Conservation (phyloP, 2,797 vertebrate genomes). For the Ispidina lecontei region DNA sequence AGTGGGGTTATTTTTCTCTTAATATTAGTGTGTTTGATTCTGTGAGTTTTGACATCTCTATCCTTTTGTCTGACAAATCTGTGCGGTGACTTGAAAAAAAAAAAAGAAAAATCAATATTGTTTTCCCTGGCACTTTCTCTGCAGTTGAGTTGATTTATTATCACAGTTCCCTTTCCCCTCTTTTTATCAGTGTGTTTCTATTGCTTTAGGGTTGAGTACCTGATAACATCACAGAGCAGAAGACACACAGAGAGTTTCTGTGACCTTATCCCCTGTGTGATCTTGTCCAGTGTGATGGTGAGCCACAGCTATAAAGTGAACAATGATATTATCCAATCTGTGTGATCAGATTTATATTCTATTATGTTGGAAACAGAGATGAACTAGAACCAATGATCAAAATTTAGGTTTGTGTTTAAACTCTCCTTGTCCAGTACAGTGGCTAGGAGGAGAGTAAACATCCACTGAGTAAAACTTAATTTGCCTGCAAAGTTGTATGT, state of each 20-base stretch:
- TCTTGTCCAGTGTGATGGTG: constrained; percentile 69
- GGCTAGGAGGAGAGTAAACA: background rate
- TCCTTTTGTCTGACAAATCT: constrained; percentile 79
- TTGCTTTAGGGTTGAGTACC: constrained; percentile 72
- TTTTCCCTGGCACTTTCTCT: constrained; percentile 71
- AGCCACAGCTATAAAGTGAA: constrained; percentile 53
- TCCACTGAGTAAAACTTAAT: background rate
- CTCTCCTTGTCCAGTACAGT: background rate
- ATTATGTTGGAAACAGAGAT: constrained; percentile 26
- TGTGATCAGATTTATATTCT: constrained; percentile 53
- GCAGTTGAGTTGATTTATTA: constrained; percentile 78
- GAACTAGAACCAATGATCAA: constrained; percentile 12
- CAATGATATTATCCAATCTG: constrained; percentile 48
- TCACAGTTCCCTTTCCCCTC: constrained; percentile 46
- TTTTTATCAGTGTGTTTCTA: constrained; percentile 70
- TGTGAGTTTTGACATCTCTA: constrained; percentile 75
- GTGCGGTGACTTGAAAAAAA: constrained; percentile 74
- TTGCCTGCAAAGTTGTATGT: background rate
- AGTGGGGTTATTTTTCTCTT: constrained; percentile 54
- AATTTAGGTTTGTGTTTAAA: constrained; percentile 8
- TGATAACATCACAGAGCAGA: constrained; percentile 66
- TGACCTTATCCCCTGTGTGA: constrained; percentile 72
- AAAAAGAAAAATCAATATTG: constrained; percentile 79
- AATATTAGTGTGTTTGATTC: constrained; percentile 59
- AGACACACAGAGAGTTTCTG: constrained; percentile 40